Conservation (phyloP, 2,797 vertebrate genomes). For the Paratrypauchen microcephalus region DNA sequence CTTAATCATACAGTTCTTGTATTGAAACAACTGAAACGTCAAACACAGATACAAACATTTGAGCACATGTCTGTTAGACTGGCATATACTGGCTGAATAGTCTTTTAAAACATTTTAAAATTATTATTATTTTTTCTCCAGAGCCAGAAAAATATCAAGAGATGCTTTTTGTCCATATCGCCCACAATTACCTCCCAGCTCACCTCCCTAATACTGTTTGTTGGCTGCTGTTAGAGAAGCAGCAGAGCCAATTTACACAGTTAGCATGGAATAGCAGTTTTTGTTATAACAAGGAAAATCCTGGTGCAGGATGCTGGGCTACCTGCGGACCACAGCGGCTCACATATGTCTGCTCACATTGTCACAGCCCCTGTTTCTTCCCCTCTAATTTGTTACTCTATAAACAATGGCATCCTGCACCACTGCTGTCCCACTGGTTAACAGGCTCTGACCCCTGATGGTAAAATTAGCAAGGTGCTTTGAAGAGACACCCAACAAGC, state of each 20-base stretch:
- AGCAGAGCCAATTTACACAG: constrained; percentile 57
- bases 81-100: background rate
- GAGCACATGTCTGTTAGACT: too few relatives aligned
- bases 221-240: constrained; percentile 64
- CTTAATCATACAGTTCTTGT: too few relatives aligned
- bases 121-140: too few relatives aligned
- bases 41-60: too few relatives aligned
- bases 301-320: constrained; percentile 25
- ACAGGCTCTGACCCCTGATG: constrained; percentile 70
- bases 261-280: constrained; percentile 32
- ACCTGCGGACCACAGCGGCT: constrained; percentile 7
- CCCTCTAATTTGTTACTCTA: constrained; percentile 49
- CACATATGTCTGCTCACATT: constrained; percentile 37
- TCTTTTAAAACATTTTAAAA: too few relatives aligned
- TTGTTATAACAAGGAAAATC: constrained; percentile 35
- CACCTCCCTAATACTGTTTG: constrained; percentile 66
- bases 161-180: background rate
- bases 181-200: constrained; percentile 29
- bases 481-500: constrained; percentile 66
- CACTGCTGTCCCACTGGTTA: constrained; percentile 65
- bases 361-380: constrained; percentile 31
- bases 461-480: constrained; percentile 76
- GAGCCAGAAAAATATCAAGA: background rate
- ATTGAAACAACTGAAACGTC: too few relatives aligned
- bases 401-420: constrained; percentile 52